These are phyloP conservation scores for Irena cyanogastra DNA, from an alignment of 2,113 vertebrate species.

Conservation along the genomic window DNA sequence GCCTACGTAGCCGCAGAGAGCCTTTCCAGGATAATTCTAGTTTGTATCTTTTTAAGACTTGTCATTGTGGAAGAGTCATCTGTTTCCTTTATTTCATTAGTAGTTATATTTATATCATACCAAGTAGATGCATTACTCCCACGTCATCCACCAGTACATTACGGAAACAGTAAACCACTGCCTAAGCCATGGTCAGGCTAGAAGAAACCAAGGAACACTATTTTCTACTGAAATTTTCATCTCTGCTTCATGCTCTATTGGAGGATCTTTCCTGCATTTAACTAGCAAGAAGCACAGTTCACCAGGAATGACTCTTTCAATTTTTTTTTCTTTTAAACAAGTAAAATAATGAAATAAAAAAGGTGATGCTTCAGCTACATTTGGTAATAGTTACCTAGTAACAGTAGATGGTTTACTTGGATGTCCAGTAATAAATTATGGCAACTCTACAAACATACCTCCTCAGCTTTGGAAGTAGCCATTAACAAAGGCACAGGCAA, in stretches of 20 bases:
- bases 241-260: neutral
- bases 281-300: neutral
- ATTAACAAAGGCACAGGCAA: neutral
- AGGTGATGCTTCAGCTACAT: neutral
- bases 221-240: neutral
- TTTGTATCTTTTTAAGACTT: neutral
- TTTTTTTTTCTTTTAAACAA: neutral
- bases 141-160: neutral
- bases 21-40: neutral
- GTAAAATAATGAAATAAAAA: neutral
- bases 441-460: neutral
- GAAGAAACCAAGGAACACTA: neutral
- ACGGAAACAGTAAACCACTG: neutral
- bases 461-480: neutral
- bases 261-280: neutral
- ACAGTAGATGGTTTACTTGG: neutral
- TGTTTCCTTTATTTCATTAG: slow-evolving; percentile 16
- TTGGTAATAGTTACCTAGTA: neutral
- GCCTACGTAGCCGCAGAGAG: neutral
- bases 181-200: neutral
- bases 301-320: neutral
- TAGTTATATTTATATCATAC: neutral
- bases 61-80: neutral
- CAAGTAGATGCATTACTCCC: neutral
- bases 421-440: neutral